Evolutionary conservation across 2,113 vertebrate species (phyloP), one percentile per base, ranked within the genome.

Genomic region (Empidonax traillii): DNA sequence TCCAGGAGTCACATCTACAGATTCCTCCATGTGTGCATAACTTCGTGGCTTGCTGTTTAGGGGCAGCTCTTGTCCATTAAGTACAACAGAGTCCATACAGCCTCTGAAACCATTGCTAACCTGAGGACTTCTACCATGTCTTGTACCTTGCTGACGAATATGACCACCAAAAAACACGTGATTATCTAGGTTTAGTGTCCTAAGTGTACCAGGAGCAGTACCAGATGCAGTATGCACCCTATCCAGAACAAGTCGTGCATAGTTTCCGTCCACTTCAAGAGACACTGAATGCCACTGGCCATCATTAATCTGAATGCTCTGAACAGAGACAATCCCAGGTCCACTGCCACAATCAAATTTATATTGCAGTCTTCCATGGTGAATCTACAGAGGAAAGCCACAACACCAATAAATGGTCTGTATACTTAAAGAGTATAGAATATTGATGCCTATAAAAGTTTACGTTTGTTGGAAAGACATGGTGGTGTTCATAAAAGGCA

Each of bases 331-430:
- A 8, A 99, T 98, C 30, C 99, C 99, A 0, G 99, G 99, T 11
- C 99, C 99, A 7, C 99, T 99, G 93, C 99, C 99, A 63, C 99
- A 99, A 97, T 99, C 99, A 52, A 99, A 99, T 94, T 99, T 99
- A 96, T 99, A 99, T 44, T 99, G 99, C 43, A 99, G 97, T 16
- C 98, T 99, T 43, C 99, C 99, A 14, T 99, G 98, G 61, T 99
- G 98, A 24, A 99, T 99, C 99, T 99, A 73, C 13, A 56, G 80
- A 10, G 28, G 63, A 82, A 76, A 96, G 47, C 24, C 89, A 92
- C 44, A 56, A 28, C 20, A 78, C 47, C 62, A 88, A 39, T 52
- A 72, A 67, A 80, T 9, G 12, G 35, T 65, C 25, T 74, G 19
- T 39, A 55, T 6, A 22, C 30, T 43, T 73, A 13, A 67, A 56